Percentiles rank a stretch among this genome's conserved stretches.
Conservation (phyloP, 2,797 vertebrate species). For the Periparus ater region DNA sequence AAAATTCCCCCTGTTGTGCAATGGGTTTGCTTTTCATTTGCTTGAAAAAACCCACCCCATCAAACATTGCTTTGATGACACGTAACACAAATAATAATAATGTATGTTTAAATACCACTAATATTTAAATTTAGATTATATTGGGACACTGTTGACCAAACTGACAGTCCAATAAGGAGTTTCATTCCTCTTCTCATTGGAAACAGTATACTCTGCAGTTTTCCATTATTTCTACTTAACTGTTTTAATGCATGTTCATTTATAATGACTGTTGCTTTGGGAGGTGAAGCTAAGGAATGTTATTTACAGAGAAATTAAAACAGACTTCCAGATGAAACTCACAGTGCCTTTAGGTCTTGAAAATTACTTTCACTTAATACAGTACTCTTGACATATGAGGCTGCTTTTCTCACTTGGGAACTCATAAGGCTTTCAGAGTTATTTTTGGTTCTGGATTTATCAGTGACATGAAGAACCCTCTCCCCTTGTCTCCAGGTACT, state of each 20-base stretch:
- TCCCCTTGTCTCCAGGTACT: background rate
- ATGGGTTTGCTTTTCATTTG: background rate
- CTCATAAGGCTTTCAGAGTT: background rate
- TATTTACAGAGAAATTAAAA: background rate
- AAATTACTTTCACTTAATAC: background rate
- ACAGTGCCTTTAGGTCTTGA: background rate
- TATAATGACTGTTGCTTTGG: background rate
- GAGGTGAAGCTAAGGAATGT: background rate
- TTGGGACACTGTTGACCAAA: background rate
- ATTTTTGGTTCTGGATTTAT: background rate
- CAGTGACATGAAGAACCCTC: background rate
- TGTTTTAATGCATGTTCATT: background rate
- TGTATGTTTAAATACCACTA: background rate
- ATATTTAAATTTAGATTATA: background rate
- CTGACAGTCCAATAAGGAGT: background rate
- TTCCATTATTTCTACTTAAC: background rate
- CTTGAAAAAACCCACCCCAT: background rate
- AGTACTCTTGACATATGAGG: background rate
- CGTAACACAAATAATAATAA: background rate
- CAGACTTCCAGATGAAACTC: background rate
- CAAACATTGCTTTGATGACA: background rate
- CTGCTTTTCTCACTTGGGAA: background rate
- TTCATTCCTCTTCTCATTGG: background rate
- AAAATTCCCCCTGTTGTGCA: constrained; percentile 32
- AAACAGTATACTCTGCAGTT: background rate